Percentiles rank a stretch among this genome's conserved stretches.
Conservation (phyloP, 2,113 vertebrate species). For the Actinemys pallida region DNA sequence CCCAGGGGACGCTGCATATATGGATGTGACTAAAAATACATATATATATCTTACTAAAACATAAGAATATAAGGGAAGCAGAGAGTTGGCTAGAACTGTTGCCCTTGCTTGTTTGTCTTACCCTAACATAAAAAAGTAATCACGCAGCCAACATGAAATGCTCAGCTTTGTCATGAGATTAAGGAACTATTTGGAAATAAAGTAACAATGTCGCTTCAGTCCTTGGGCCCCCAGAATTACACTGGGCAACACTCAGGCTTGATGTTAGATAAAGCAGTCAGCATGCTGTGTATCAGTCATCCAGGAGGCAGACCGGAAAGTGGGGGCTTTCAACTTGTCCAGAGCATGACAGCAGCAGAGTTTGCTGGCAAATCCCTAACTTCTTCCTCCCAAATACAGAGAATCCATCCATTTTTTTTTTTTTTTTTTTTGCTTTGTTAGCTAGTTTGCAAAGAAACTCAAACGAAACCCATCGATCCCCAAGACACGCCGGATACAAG, state of each 20-base stretch:
- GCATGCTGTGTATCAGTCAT: background rate
- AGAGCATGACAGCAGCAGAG: background rate
- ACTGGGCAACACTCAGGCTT: background rate
- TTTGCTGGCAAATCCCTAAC: background rate
- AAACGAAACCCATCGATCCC: background rate
- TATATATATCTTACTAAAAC: constrained; percentile 44
- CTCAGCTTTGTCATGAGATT: background rate
- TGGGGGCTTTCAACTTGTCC: background rate
- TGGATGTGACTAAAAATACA: background rate
- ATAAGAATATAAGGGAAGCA: constrained; percentile 19
- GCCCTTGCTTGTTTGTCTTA: background rate
- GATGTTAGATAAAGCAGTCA: background rate
- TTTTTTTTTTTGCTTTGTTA: background rate
- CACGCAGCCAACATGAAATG: background rate
- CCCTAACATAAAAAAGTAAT: background rate
- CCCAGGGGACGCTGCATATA: background rate
- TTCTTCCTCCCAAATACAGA: background rate
- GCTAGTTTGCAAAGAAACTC: constrained; percentile 1
- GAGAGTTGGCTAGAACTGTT: background rate
- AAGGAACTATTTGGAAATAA: background rate
- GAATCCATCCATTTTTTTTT: rapidly evolving
- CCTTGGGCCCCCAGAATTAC: background rate
- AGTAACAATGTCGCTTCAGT: background rate
- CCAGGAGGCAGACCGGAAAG: background rate
- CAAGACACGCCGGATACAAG: background rate